phyloP scores from a whole-genome alignment of 1,140 invertebrate species.

The Drosophila takahashii region DNA sequence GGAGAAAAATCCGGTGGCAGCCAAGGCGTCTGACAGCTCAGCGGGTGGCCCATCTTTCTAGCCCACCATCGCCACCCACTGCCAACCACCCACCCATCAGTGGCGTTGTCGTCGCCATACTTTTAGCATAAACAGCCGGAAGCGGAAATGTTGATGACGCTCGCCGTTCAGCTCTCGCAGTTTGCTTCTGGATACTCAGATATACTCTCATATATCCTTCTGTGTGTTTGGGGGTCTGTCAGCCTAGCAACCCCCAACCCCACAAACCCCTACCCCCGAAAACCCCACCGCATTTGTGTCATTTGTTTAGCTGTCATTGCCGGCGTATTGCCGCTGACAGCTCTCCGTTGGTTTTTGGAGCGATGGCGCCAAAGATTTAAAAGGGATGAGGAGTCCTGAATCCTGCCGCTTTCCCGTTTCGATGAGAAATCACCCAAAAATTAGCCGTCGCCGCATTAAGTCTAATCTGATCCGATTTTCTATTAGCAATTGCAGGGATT shows the following conservation, averaged over 20 bases:
- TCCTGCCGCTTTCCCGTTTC: slow-evolving; percentile 25
- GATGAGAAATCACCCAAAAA: slow-evolving; percentile 76
- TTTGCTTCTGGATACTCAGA: slow-evolving; percentile 1
- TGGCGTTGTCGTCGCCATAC: slow-evolving; percentile 68
- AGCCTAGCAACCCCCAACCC: slow-evolving; percentile 2
- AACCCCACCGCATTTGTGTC: slow-evolving; percentile 61
- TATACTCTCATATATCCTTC: slow-evolving; percentile 14
- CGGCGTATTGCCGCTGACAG: slow-evolving; percentile 74
- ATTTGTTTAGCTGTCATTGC: slow-evolving; percentile 82
- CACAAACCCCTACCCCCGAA: not conserved
- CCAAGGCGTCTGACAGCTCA: slow-evolving; percentile 76
- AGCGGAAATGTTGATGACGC: slow-evolving; percentile 82
- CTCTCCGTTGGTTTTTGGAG: slow-evolving; percentile 36
- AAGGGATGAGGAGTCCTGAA: not conserved
- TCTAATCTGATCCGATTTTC: slow-evolving; percentile 83
- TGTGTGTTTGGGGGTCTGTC: slow-evolving; percentile 19
- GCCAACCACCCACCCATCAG: slow-evolving; percentile 37
- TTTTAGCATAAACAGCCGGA: slow-evolving; percentile 83
- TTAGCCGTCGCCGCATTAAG: slow-evolving; percentile 79
- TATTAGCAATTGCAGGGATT: slow-evolving; percentile 67
- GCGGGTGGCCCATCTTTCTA: slow-evolving; percentile 30
- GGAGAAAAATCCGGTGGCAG: slow-evolving; percentile 32
- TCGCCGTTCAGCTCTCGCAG: slow-evolving; percentile 26
- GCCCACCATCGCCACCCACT: not conserved
- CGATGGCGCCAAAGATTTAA: slow-evolving; percentile 31